Evolutionary conservation across 2,888 invertebrate species (phyloP).

Genomic region (Erpobdella octoculata): DNA sequence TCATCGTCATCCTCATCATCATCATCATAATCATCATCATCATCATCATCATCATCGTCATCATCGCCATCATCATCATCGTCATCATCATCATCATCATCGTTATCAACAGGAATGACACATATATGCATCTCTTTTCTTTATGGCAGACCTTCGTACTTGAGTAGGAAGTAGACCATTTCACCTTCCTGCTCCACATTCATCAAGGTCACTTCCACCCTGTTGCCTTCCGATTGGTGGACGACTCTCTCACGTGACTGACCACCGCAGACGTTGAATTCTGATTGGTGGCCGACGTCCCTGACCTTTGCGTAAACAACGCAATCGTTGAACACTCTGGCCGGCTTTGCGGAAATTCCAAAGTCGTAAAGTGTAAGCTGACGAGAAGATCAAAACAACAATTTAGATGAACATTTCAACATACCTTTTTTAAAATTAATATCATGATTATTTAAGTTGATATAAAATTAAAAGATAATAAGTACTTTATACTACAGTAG

Average conservation of each 20-base stretch:
- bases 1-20: too few relatives aligned
- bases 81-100: too few relatives aligned
- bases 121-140: too few relatives aligned
- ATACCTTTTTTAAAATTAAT: neutral
- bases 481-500: too few relatives aligned
- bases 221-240: slow-evolving; percentile 22
- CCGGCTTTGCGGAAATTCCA: neutral
- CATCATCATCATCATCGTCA: slow-evolving; percentile 1
- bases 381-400: neutral
- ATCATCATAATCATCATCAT: too few relatives aligned
- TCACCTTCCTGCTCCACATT: slow-evolving; percentile 9
- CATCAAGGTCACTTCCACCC: slow-evolving; percentile 18
- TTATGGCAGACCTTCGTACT: slow-evolving; percentile 13
- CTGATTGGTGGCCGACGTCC: slow-evolving; percentile 20
- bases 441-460: too few relatives aligned
- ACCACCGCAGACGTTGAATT: slow-evolving; percentile 16
- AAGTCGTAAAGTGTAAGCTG: slow-evolving; percentile 23
- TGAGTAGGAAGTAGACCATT: slow-evolving; percentile 6
- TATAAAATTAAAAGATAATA: too few relatives aligned
- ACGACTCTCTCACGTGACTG: slow-evolving; percentile 4
- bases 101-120: too few relatives aligned
- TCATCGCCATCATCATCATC: slow-evolving; percentile 2
- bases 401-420: neutral
- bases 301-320: slow-evolving; percentile 14
- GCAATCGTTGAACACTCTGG: slow-evolving; percentile 5